A percentile compares a stretch with the other conserved stretches of the same genome.
Conservation (phyloP, 2,797 vertebrate species). For the Gymnoscopelus braueri region DNA sequence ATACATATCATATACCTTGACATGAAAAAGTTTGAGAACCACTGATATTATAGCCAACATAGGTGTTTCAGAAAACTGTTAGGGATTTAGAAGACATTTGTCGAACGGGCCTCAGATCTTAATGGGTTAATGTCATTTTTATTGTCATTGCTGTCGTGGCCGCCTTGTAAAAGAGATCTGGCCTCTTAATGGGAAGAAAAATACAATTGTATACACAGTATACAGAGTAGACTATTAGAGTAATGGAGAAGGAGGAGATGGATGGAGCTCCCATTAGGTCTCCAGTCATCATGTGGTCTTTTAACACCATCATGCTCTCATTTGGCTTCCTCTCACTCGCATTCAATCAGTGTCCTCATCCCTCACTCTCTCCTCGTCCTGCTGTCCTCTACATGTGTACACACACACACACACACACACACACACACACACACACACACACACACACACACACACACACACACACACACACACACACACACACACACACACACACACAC, state of each 20-base stretch:
- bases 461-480: neutral
- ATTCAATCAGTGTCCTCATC: neutral
- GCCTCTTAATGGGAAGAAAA: too few species aligned
- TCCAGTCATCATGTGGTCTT: conserved; percentile 48
- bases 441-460: conserved; percentile 7
- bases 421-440: neutral
- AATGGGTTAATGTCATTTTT: too few species aligned
- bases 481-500: conserved; percentile 3
- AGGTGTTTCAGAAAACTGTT: too few species aligned
- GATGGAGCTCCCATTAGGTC: conserved; percentile 33
- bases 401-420: conserved; percentile 10
- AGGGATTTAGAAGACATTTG: too few species aligned
- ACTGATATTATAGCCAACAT: too few species aligned
- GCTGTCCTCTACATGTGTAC: neutral
- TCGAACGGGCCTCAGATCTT: too few species aligned
- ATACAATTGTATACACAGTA: too few species aligned
- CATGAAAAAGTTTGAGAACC: too few species aligned
- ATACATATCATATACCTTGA: too few species aligned
- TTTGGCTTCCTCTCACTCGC: conserved; percentile 36
- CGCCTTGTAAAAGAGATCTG: too few species aligned
- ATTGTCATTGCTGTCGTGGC: too few species aligned
- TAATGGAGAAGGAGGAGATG: neutral
- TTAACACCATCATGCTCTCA: conserved; percentile 55
- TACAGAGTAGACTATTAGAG: conserved; percentile 8
- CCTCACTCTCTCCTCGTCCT: neutral